phyloP scores from a whole-genome alignment of 2,113 vertebrate genomes.

The Callopanchax toddi region DNA sequence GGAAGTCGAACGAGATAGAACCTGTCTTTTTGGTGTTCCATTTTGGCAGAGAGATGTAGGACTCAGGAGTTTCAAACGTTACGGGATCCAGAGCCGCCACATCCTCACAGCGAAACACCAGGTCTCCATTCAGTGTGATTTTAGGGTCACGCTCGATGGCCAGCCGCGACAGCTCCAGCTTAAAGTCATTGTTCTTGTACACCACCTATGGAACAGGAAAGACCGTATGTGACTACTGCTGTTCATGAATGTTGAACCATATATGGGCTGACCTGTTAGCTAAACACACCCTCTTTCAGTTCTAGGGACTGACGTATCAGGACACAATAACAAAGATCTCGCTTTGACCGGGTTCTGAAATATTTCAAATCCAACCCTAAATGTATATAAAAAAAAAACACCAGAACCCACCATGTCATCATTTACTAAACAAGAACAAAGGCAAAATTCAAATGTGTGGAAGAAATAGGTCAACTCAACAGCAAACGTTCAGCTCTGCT shows the following conservation, averaged over 20 bases:
- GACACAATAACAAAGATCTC: not conserved
- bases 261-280: no score
- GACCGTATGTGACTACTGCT: no score
- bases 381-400: no score
- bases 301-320: not conserved
- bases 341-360: no score
- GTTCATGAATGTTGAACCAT: no score
- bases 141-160: slow-evolving; percentile 91
- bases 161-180: slow-evolving; percentile 90
- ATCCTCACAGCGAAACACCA: slow-evolving; percentile 91
- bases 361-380: no score
- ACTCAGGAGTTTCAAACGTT: slow-evolving; percentile 87
- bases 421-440: no score
- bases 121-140: slow-evolving; percentile 89
- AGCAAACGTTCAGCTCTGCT: no score
- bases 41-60: slow-evolving; percentile 86
- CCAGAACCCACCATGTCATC: no score
- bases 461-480: no score
- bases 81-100: slow-evolving; percentile 90
- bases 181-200: slow-evolving; percentile 97
- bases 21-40: slow-evolving; percentile 91
- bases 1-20: slow-evolving; percentile 94
- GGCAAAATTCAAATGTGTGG: no score
- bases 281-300: no score
- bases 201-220: slow-evolving; percentile 81